A percentile compares a stretch with the other conserved stretches of the same genome.
These are phyloP conservation scores for Homarus americanus DNA, from an alignment of 1,140 invertebrate species.

Conservation along the genomic window DNA sequence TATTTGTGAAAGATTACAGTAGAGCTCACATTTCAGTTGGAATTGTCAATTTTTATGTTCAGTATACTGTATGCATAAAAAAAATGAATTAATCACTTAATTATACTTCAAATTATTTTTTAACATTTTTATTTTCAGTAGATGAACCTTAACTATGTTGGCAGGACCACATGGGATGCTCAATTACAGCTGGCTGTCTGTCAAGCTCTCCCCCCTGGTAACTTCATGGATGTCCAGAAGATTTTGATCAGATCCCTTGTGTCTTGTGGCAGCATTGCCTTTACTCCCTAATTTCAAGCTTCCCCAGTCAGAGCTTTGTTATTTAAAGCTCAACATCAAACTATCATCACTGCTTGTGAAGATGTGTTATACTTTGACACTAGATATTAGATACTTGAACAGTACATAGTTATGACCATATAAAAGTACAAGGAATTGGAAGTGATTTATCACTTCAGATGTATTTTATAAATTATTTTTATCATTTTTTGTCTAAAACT, in stretches of 20 bases:
- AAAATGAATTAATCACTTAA: background rate
- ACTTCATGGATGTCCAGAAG: conserved; percentile 13
- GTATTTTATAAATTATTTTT: background rate
- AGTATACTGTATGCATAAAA: too few species aligned
- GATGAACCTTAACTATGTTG: conserved; percentile 38
- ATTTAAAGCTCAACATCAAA: background rate
- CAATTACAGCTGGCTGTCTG: conserved; percentile 62
- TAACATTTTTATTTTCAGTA: conserved; percentile 27
- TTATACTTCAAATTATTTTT: background rate
- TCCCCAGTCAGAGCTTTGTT: background rate
- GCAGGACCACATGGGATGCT: conserved; percentile 51
- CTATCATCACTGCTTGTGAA: background rate
- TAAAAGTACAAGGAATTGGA: background rate
- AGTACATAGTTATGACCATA: background rate
- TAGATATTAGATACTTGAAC: background rate
- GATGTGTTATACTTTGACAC: background rate
- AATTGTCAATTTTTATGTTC: background rate
- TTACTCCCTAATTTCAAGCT: background rate
- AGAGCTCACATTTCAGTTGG: background rate
- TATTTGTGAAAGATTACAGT: background rate
- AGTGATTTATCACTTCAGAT: background rate
- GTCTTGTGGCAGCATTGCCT: background rate
- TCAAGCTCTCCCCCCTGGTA: conserved; percentile 39
- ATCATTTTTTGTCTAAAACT: background rate
- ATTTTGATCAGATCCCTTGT: background rate